phyloP scores from a whole-genome alignment of 2,797 vertebrate genomes.

The Lepilemur septentrionalis region DNA sequence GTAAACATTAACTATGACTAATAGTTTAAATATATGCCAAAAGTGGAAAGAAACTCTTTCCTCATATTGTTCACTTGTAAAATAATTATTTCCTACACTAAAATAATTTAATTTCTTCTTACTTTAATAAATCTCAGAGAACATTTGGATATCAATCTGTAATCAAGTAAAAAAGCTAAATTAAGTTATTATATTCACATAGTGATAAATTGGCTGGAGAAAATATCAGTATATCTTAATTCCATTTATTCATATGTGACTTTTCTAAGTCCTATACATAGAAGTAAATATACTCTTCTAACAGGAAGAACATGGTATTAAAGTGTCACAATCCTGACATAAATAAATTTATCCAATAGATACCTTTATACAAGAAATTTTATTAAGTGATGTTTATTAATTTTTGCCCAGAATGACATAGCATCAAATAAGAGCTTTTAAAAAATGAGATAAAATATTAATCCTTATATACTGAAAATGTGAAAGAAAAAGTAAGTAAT shows the following conservation, averaged over 20 bases:
- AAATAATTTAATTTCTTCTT: neutral
- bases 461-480: neutral
- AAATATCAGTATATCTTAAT: neutral
- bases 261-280: neutral
- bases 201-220: neutral
- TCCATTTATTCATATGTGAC: neutral
- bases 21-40: neutral
- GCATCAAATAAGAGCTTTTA: slow-evolving; percentile 27
- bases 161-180: neutral
- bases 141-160: neutral
- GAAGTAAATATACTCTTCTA: neutral
- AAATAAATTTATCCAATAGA: neutral
- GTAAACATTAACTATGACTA: neutral
- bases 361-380: neutral
- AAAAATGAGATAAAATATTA: slow-evolving; percentile 52
- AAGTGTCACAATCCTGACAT: neutral
- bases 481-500: slow-evolving; percentile 48
- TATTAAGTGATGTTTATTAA: neutral
- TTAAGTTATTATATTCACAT: neutral
- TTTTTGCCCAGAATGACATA: neutral
- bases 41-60: neutral
- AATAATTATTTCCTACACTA: neutral
- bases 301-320: neutral
- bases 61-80: neutral
- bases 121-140: neutral